Percentiles rank a stretch among this genome's conserved stretches.
Conservation (phyloP, 2,113 vertebrate genomes). For the Gracilinanus agilis region DNA sequence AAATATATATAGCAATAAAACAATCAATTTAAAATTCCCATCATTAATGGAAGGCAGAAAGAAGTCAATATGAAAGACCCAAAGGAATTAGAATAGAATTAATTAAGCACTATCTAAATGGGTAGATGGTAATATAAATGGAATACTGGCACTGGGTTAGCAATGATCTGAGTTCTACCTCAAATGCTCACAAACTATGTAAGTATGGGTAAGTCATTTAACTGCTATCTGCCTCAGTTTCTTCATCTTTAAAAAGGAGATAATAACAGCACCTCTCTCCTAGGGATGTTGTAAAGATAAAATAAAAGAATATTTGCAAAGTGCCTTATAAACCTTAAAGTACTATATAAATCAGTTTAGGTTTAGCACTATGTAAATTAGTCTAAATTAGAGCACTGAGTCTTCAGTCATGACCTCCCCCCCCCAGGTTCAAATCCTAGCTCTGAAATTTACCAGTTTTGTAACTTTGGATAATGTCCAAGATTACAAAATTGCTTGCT, state of each 20-base stretch:
- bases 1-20: neutral
- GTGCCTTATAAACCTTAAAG: neutral
- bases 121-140: neutral
- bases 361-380: neutral
- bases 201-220: neutral
- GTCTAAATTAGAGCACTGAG: neutral
- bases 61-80: neutral
- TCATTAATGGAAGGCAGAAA: neutral
- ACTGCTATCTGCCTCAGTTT: neutral
- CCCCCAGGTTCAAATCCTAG: neutral
- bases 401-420: neutral
- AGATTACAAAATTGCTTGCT: neutral
- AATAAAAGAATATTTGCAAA: neutral
- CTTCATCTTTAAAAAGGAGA: neutral
- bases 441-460: neutral
- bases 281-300: neutral
- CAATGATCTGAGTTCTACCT: neutral
- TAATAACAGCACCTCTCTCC: neutral
- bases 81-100: neutral
- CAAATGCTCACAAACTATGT: neutral
- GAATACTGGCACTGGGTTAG: neutral
- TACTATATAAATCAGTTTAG: neutral
- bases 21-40: neutral
- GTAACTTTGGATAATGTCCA: neutral
- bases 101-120: neutral